phyloP scores from a whole-genome alignment of 2,888 invertebrate species.

The Ctenicera cuprea region DNA sequence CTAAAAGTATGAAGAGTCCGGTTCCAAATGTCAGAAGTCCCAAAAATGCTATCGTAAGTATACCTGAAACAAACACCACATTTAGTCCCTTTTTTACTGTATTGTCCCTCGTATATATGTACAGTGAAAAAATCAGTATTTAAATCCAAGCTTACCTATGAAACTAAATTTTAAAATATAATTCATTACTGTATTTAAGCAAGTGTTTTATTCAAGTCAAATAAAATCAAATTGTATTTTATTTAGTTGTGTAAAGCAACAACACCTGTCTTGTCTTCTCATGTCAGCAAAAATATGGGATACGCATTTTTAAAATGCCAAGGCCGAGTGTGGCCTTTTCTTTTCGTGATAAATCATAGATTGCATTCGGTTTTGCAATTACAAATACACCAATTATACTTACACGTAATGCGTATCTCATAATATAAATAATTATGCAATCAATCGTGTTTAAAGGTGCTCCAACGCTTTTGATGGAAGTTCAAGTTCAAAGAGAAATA shows the following conservation, averaged over 20 bases:
- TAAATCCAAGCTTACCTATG: too few species aligned
- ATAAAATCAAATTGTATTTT: too few species aligned
- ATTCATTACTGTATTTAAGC: too few species aligned
- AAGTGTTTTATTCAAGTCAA: too few species aligned
- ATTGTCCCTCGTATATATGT: too few species aligned
- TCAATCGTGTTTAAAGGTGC: not conserved
- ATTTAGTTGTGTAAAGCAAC: too few species aligned
- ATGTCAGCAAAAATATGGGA: not conserved
- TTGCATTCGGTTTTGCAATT: not conserved
- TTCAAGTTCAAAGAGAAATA: conserved; percentile 6
- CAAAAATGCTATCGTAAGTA: conserved; percentile 81
- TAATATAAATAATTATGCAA: not conserved
- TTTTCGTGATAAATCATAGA: not conserved
- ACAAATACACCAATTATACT: not conserved
- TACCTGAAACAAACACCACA: conserved; percentile 77
- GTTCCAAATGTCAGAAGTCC: conserved; percentile 80
- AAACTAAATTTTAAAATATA: too few species aligned
- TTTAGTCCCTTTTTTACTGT: too few species aligned
- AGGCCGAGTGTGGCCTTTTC: not conserved
- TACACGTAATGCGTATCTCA: not conserved
- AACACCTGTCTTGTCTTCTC: too few species aligned
- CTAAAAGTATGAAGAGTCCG: conserved; percentile 80
- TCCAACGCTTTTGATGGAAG: not conserved
- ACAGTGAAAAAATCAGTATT: too few species aligned
- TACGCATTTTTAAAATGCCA: not conserved